A percentile compares a stretch with the other conserved stretches of the same genome.
These are phyloP conservation scores for Pelobates cultripes DNA, from an alignment of 2,797 vertebrate genomes.

Conservation along the genomic window DNA sequence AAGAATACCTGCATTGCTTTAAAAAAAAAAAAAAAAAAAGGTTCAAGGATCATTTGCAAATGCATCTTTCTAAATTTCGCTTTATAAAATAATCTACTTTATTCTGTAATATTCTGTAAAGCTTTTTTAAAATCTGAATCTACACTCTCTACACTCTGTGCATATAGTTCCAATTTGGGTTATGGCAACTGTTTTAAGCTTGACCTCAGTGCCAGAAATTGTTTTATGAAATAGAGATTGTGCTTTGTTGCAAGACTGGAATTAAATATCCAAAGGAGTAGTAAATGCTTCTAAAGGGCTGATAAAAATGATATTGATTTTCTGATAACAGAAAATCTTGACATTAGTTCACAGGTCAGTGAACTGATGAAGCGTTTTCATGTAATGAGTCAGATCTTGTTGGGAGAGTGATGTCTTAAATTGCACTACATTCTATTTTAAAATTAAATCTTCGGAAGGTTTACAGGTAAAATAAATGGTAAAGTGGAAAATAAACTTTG, in stretches of 20 bases:
- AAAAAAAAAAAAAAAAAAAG: too few relatives aligned
- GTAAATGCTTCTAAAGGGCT: slow-evolving; percentile 3
- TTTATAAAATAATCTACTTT: too few relatives aligned
- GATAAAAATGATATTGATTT: slow-evolving; percentile 38
- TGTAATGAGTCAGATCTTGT: slow-evolving; percentile 19
- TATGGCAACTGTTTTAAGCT: background rate
- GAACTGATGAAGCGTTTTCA: slow-evolving; percentile 36
- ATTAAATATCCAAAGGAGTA: slow-evolving; percentile 21
- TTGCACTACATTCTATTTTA: slow-evolving; percentile 12
- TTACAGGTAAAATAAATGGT: background rate
- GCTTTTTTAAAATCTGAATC: background rate
- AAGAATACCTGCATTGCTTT: too few relatives aligned
- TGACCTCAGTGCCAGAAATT: background rate
- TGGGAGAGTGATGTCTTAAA: slow-evolving; percentile 7
- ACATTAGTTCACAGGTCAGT: slow-evolving; percentile 46
- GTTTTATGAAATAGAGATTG: background rate
- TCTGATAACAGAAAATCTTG: slow-evolving; percentile 31
- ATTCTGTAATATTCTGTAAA: too few relatives aligned
- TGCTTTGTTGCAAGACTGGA: background rate
- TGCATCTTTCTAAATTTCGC: too few relatives aligned
- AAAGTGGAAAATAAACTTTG: background rate
- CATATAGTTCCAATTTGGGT: background rate
- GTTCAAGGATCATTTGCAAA: too few relatives aligned
- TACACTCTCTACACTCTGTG: background rate
- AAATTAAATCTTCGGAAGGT: slow-evolving; percentile 1